Base-by-base conservation (phyloP, 2,888 invertebrate species). In the Campaea margaritaria region DNA sequence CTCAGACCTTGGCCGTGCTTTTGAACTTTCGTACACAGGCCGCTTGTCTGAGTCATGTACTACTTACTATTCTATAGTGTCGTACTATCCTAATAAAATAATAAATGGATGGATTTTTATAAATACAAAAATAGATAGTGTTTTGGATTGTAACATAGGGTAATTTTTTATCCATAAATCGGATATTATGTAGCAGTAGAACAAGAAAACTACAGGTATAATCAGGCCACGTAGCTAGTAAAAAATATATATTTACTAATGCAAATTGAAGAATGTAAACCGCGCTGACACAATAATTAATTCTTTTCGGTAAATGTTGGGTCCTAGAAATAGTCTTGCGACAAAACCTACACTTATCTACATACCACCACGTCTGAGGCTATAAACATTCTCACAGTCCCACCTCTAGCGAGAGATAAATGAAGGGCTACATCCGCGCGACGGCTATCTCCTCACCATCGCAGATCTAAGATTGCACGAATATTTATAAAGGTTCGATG, bases 1-100 rank as follows among this genome's bases (percentile, higher is more conserved):
- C 49, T 21, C 60, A 53, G 56, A 49, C 66, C 56, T 64, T 59
- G 57, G 27, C 2, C 42, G 43, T 62, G 59, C 61, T 64, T 56
- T 64, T 64, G 50, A 63, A 66, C 63, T 63, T 52, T 53, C 60
- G 34, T 44, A 15, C 21, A n/a, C 42, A n/a, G 13, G 14, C 45
- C n/a, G 27, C 10, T 21, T 14, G 13, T 39, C 51, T 55, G 47
- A 34, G 34, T 34, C 34, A 34, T 52, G 14, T 16, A 15, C 48
- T 4, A 31, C 39, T 42, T 45, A 14, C 41, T 21, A 21, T 21
- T 21, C 5, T 5, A 21, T 21, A 3, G 21, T 21, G 5, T 5
- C 5, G 43, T 10, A 5, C 21, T 16, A n/a, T n/a, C n/a, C n/a
- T n/a, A n/a, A n/a, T n/a, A n/a, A n/a, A n/a, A n/a, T n/a, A n/a